Base-by-base conservation (phyloP, 2,113 vertebrate genomes). In the Lepus timidus region DNA sequence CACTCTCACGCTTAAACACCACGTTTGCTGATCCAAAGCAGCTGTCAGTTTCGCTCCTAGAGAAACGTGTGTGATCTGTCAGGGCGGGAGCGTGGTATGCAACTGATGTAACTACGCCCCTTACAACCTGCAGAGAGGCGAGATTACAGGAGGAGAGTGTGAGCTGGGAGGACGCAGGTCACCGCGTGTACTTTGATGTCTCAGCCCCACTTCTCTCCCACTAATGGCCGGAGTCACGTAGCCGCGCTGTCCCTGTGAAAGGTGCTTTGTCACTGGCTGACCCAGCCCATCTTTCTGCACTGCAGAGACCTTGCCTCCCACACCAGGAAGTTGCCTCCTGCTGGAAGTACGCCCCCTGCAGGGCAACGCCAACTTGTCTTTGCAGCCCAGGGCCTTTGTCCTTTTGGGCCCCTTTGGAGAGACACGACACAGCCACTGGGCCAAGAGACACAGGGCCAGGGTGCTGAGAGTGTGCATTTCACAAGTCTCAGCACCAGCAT, bases 381-480 rank as follows among this genome's bases (percentile, higher is more conserved):
- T 85, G 91, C 64, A 88, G 39, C 39, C 49, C 22, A 17, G 20
- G 44, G 36, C 44, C 9, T 73, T 58, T 51, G 23, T 61, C 49
- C 12, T 81, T 88, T 85, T 61, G 55, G 27, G 58, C 27, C 80
- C 65, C 14, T 39, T 58, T 39, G 29, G 64, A 76, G 85, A 84
- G 27, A 82, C 33, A 25, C n/a, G 58, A 78, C 31, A 25, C 10
- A 64, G 84, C 13, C 61, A 20, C 19, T 55, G 62, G 61, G 78
- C 25, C 44, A 23, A 25, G 7, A 70, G 6, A 39, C n/a, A 9
- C 0, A 29, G 61, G 61, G 14, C 10, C 1, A 2, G 17, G 58
- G 39, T 4, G 10, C 31, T 1, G 23, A 65, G 31, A 52, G 49
- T 20, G 3, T 68, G n/a, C 4, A 9, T 10, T 55, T 55, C 78